Evolutionary conservation across 1,140 invertebrate species (phyloP).

Genomic region (Littorina saxatilis): DNA sequence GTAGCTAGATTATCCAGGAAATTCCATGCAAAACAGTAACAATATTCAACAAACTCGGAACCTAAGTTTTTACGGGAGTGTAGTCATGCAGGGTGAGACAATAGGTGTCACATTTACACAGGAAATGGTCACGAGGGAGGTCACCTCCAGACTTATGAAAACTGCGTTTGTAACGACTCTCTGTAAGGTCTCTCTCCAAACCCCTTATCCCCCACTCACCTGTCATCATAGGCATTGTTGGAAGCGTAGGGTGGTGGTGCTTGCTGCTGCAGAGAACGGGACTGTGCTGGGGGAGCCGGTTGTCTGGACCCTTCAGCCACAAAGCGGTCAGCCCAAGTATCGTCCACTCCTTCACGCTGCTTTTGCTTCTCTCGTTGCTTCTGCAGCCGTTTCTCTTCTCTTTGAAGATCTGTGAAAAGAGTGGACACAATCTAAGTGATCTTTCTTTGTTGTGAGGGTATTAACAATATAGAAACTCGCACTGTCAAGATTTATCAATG

Average conservation of each 20-base stretch:
- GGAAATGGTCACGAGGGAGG: too few relatives aligned
- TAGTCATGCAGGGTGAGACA: too few relatives aligned
- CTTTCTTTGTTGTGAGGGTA: too few relatives aligned
- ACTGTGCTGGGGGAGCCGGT: background rate
- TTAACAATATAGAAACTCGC: background rate
- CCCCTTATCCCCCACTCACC: too few relatives aligned
- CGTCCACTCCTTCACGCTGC: conserved; percentile 39
- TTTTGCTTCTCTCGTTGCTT: conserved; percentile 49
- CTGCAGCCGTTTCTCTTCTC: conserved; percentile 59
- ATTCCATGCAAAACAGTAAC: too few relatives aligned
- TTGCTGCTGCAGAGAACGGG: background rate
- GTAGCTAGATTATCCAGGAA: too few relatives aligned
- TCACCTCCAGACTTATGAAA: background rate
- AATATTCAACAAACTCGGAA: too few relatives aligned
- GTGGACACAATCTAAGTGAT: background rate
- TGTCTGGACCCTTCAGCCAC: background rate
- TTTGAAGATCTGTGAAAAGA: conserved; percentile 51
- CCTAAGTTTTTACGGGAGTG: too few relatives aligned
- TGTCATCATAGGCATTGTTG: too few relatives aligned
- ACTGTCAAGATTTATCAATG: background rate
- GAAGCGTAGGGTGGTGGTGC: conserved; percentile 6
- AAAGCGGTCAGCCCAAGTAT: conserved; percentile 55
- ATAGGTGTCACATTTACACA: background rate
- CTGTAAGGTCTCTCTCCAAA: background rate
- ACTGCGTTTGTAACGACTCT: background rate